A percentile compares a stretch with the other conserved stretches of the same genome.
These are phyloP conservation scores for Anguilla megastoma DNA, from an alignment of 2,797 vertebrate species.

Conservation along the genomic window DNA sequence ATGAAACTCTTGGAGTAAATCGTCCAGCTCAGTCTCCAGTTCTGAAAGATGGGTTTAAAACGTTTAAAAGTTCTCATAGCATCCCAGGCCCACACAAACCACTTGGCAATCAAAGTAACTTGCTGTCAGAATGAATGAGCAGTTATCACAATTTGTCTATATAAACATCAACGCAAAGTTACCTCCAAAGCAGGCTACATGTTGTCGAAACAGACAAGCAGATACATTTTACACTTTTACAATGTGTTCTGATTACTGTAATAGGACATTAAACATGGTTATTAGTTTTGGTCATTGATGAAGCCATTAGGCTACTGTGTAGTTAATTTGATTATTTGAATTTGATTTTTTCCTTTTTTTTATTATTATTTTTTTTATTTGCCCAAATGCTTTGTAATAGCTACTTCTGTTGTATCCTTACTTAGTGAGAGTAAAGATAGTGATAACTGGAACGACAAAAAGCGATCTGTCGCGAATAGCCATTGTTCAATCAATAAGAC, in stretches of 20 bases:
- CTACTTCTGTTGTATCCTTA: background rate
- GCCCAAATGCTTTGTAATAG: background rate
- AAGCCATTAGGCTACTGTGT: too few relatives aligned
- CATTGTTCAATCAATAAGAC: background rate
- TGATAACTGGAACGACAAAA: constrained; percentile 3
- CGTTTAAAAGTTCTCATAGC: background rate
- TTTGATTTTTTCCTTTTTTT: background rate
- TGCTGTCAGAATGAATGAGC: too few relatives aligned
- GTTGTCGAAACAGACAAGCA: background rate
- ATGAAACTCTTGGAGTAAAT: constrained; percentile 75
- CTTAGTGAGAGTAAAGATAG: background rate
- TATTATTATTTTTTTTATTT: background rate
- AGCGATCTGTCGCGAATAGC: constrained; percentile 14
- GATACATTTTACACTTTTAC: background rate
- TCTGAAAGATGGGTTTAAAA: constrained; percentile 49
- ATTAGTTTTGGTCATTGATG: too few relatives aligned
- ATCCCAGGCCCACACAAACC: background rate
- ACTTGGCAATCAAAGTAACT: background rate
- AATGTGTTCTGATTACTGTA: background rate
- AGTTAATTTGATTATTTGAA: background rate
- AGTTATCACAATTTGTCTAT: too few relatives aligned
- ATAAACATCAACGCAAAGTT: too few relatives aligned
- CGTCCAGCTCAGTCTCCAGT: constrained; percentile 67
- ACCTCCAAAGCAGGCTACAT: background rate
- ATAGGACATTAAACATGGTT: background rate